Conservation (phyloP, 1,140 invertebrate genomes). For the Lordiphosa collinella region DNA sequence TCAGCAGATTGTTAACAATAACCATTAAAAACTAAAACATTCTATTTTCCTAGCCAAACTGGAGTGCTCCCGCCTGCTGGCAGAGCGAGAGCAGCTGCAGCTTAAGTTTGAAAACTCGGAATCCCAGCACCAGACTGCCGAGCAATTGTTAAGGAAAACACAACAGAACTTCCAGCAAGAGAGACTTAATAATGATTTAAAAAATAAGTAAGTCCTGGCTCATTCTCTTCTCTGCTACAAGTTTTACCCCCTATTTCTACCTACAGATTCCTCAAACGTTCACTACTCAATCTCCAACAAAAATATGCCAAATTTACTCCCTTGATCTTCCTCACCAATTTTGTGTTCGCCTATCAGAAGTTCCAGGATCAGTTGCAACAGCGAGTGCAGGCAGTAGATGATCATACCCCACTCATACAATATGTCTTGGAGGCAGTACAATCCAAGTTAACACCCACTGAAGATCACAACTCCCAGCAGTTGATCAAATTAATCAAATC, state of each 20-base stretch:
- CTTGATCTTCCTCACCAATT: slow-evolving; percentile 74
- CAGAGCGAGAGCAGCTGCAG: slow-evolving; percentile 49
- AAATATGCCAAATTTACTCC: slow-evolving; percentile 79
- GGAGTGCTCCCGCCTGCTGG: slow-evolving; percentile 48
- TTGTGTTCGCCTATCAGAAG: slow-evolving; percentile 65
- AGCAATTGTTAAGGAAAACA: slow-evolving; percentile 20
- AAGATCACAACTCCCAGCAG: slow-evolving; percentile 57
- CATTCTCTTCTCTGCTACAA: neutral
- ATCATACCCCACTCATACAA: slow-evolving; percentile 10
- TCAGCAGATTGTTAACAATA: neutral
- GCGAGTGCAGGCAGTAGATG: slow-evolving; percentile 3
- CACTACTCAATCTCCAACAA: slow-evolving; percentile 55
- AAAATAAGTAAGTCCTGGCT: slow-evolving; percentile 63
- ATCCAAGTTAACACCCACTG: slow-evolving; percentile 24
- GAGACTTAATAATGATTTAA: slow-evolving; percentile 49
- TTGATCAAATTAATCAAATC: slow-evolving; percentile 67
- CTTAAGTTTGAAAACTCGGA: slow-evolving; percentile 27
- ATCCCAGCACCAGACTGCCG: slow-evolving; percentile 30
- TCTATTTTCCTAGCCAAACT: slow-evolving; percentile 43
- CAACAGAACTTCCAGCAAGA: slow-evolving; percentile 64
- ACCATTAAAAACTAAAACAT: neutral
- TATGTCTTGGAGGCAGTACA: slow-evolving; percentile 32
- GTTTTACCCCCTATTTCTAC: neutral
- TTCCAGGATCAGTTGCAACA: slow-evolving; percentile 42
- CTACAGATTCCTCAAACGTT: slow-evolving; percentile 69